phyloP scores from a whole-genome alignment of 1,140 invertebrate genomes.

The Cydia strobilella region DNA sequence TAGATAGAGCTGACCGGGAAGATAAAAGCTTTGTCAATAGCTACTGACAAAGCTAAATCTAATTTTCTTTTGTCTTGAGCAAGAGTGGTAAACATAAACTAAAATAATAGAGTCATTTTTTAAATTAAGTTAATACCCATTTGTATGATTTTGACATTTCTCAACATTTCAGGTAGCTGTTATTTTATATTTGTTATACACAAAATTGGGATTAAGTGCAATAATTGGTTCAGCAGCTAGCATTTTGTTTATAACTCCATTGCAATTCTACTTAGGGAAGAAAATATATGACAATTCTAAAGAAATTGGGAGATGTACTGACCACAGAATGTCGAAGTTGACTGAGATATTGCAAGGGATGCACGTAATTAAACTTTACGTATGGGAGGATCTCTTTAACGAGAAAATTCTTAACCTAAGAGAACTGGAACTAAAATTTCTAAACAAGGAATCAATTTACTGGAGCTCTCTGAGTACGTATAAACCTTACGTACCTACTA shows the following conservation, averaged over 20 bases:
- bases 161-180: conserved; percentile 83
- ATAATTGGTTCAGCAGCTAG: conserved; percentile 87
- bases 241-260: conserved; percentile 84
- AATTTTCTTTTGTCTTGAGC: no score
- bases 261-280: conserved; percentile 87
- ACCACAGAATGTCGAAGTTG: conserved; percentile 87
- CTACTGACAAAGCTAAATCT: no score
- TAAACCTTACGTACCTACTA: no score
- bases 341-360: conserved; percentile 92
- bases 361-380: conserved; percentile 89
- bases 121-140: neutral
- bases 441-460: conserved; percentile 88
- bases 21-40: no score
- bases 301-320: conserved; percentile 85
- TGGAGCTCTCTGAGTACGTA: conserved; percentile 87
- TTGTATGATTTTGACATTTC: conserved; percentile 6
- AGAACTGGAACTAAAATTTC: conserved; percentile 85
- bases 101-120: conserved; percentile 1
- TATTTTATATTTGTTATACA: conserved; percentile 87
- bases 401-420: conserved; percentile 84
- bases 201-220: conserved; percentile 88
- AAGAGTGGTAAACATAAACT: no score
- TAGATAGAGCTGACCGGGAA: no score
- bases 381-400: conserved; percentile 89
- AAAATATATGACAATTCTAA: conserved; percentile 86